phyloP scores from a whole-genome alignment of 2,888 invertebrate genomes.

The Hydraecia micacea region DNA sequence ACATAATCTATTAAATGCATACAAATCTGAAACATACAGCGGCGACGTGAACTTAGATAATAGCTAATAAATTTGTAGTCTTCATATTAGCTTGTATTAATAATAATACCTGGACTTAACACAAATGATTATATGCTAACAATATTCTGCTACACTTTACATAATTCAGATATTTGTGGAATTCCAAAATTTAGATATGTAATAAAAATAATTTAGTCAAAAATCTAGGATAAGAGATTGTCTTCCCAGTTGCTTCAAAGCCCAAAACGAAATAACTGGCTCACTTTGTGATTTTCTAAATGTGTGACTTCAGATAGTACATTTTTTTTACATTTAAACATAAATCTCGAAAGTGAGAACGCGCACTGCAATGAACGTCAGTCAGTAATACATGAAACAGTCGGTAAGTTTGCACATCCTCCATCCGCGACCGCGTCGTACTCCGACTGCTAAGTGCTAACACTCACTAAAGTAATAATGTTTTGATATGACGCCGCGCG shows the following conservation, averaged over 20 bases:
- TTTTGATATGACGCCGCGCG: slow-evolving; percentile 35
- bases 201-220: slow-evolving; percentile 25
- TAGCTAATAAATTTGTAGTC: neutral
- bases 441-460: slow-evolving; percentile 18
- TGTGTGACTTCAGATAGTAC: slow-evolving; percentile 3
- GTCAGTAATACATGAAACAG: slow-evolving; percentile 46
- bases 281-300: neutral
- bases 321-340: slow-evolving; percentile 11
- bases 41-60: slow-evolving; percentile 9
- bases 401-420: slow-evolving; percentile 36
- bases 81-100: neutral
- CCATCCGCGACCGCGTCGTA: slow-evolving; percentile 3
- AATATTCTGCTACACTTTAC: slow-evolving; percentile 5
- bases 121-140: neutral
- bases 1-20: slow-evolving; percentile 58
- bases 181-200: slow-evolving; percentile 9
- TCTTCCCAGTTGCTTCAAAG: neutral
- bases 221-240: slow-evolving; percentile 8
- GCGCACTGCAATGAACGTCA: slow-evolving; percentile 37
- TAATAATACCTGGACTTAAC: slow-evolving; percentile 11
- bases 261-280: neutral
- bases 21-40: slow-evolving; percentile 53
- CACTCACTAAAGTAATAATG: slow-evolving; percentile 58
- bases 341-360: slow-evolving; percentile 10
- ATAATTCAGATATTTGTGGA: neutral